These are phyloP conservation scores for Alcedo atthis DNA, from an alignment of 2,797 vertebrate species.

Conservation along the genomic window DNA sequence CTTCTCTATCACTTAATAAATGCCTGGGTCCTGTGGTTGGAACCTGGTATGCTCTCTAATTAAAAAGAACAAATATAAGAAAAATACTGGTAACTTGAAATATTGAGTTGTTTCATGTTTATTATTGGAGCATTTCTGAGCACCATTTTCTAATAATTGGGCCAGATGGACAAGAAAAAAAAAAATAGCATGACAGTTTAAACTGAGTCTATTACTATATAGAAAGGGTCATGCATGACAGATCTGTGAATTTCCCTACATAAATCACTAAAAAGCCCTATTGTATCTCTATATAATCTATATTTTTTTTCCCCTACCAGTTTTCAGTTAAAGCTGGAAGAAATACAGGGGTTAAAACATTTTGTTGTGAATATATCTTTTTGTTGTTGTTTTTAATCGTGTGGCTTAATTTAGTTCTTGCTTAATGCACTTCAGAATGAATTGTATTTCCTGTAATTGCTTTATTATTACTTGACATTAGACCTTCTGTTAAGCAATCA, in stretches of 20 bases:
- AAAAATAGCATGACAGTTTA: constrained; percentile 20
- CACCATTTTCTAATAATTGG: constrained; percentile 49
- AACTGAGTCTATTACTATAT: constrained; percentile 8
- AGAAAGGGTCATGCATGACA: not conserved
- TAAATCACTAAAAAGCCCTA: constrained; percentile 15
- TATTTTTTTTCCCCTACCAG: not conserved
- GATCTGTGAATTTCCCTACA: not conserved
- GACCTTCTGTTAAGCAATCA: constrained; percentile 63
- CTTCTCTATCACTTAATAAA: constrained; percentile 63
- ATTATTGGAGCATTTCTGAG: constrained; percentile 31
- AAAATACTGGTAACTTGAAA: constrained; percentile 53
- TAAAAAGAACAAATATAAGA: constrained; percentile 70
- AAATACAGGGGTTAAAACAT: constrained; percentile 57
- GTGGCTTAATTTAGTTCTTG: constrained; percentile 66
- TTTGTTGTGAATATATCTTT: constrained; percentile 20
- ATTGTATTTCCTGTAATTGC: constrained; percentile 69
- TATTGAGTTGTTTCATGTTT: constrained; percentile 48
- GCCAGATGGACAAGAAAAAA: constrained; percentile 38
- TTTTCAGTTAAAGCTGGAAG: constrained; percentile 20
- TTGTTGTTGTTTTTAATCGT: constrained; percentile 48
- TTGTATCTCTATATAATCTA: not conserved
- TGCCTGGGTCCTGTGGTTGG: not conserved
- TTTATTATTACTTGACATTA: constrained; percentile 68
- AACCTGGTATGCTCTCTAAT: constrained; percentile 48
- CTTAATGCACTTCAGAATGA: constrained; percentile 62